Evolutionary conservation across 2,113 vertebrate species (phyloP), one percentile per base, ranked within the genome.

Genomic region (Taxidea taxus): DNA sequence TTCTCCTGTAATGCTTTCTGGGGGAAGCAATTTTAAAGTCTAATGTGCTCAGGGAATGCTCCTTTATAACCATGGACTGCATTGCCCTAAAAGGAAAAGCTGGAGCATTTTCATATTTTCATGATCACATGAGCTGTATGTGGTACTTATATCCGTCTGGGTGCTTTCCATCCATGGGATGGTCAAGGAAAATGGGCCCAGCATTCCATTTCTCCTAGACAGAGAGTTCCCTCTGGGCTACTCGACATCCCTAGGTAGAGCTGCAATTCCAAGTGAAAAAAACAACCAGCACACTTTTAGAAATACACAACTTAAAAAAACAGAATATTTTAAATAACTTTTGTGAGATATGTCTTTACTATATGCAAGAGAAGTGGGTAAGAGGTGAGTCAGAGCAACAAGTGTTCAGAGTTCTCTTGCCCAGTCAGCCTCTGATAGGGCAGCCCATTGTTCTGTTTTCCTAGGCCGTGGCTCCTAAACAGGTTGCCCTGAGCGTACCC

Each of bases 21-120:
- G 39, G 87, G 39, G 49, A 94, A 93, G 80, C 62, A 54, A 56
- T 96, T 93, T 97, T 92, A 77, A 64, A 66, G 39, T 86, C 75
- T 94, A 68, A 85, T 83, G 68, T 84, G 47, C 89, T 87, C 11
- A 2, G 78, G 70, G 70, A 92, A 90, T 77, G 54, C 56, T 13
- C 1, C 82, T 91, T 95, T 47, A n/a, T 78, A 77, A 37, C 62
- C 0, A 0, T 83, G 83, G 88, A 66, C 93, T 93, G 3, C 6
- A 7, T n/a, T 85, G 72, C 37, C 56, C 92, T 56, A 72, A 60
- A 60, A 49, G 87, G 81, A 89, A 90, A 88, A 89, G 75, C 49
- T 21, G 37, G 70, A 75, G 42, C 1, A 1, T 70, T 70, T 86
- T 94, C 37, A 2, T 80, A 58, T 58, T 75, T 92, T 96, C 81